Percentiles rank a stretch among this genome's conserved stretches.
Evolutionary conservation across 2,113 vertebrate species (phyloP).

Genomic region (Suncus etruscus): DNA sequence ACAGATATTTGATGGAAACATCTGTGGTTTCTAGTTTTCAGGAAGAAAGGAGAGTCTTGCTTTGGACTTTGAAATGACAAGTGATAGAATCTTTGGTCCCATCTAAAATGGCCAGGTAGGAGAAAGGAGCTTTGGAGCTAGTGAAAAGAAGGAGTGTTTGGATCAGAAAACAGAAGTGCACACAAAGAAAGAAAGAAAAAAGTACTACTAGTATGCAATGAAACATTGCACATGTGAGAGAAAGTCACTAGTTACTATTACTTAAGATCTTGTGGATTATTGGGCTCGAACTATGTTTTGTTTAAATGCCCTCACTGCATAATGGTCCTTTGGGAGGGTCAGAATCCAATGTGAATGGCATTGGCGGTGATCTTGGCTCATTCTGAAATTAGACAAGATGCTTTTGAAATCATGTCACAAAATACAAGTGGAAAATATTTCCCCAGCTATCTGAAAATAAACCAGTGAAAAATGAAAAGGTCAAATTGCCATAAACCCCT

Average conservation of each 20-base stretch:
- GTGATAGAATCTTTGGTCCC: constrained; percentile 35
- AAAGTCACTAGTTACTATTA: background rate
- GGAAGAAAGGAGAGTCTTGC: background rate
- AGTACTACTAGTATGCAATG: background rate
- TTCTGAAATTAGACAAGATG: constrained; percentile 62
- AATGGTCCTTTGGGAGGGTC: constrained; percentile 16
- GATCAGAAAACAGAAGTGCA: constrained; percentile 21
- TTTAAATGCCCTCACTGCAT: constrained; percentile 51
- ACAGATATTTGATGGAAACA: constrained; percentile 46
- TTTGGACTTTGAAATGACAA: background rate
- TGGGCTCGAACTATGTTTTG: constrained; percentile 58
- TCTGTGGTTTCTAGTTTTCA: constrained; percentile 55
- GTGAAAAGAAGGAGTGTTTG: background rate
- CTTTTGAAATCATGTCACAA: constrained; percentile 71
- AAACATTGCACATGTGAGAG: constrained; percentile 32
- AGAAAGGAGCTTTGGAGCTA: too few species aligned
- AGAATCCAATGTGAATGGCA: constrained; percentile 47
- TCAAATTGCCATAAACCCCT: constrained; percentile 82
- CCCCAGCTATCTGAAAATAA: constrained; percentile 73
- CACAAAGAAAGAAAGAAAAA: constrained; percentile 30
- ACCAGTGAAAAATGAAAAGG: constrained; percentile 64
- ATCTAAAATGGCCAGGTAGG: background rate
- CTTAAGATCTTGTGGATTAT: constrained; percentile 32
- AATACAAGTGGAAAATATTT: constrained; percentile 76
- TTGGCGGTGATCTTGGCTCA: constrained; percentile 59